Base-by-base conservation (phyloP, 2,888 invertebrate species). In the Stegophylla sp. region DNA sequence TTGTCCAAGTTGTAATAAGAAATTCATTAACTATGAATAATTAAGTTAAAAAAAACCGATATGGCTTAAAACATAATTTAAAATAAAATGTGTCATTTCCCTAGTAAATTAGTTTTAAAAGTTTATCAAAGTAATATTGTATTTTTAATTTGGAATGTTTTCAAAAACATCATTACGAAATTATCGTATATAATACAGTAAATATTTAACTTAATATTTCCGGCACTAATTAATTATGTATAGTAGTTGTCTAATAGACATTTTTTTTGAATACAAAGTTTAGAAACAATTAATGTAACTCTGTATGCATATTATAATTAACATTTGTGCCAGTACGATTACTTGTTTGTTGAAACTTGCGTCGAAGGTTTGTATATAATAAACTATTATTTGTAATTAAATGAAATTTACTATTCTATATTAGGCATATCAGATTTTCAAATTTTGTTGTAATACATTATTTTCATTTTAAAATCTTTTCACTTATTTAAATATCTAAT, bases 151-250 rank as follows among this genome's bases (percentile, higher is more conserved):
- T 63, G 45, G 48, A 75, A 64, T 28, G 48, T 48, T 63, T 51
- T 34, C 63, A 64, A 75, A 75, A 75, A 64, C 41, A 23, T 75
- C 45, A 45, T 73, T 17, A 75, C 9, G n/a, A 59, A 69, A 69
- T 28, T 34, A 5, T 69, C 2, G 0, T 69, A n/a, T 15, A 20
- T 13, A 28, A 71, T 71, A 53, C 28, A n/a, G 17, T 51, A 51
- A 26, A 43, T 26, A 28, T 61, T 26, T n/a, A 61, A 45, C n/a
- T 73, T 61, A 28, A 61, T 45, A 61, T 26, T 28, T 34, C 12
- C 45, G 56, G 20, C 12, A 61, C 28, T 59, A 56, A 56, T 72
- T 41, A 72, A 23, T 72, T 72, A 41, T 71, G n/a, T 34, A 34
- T 71, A 20, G 53, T 56, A 34, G 56, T 53, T 71, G 51, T 53